A percentile compares a stretch with the other conserved stretches of the same genome.
These are phyloP conservation scores for Altica lythri DNA, from an alignment of 2,888 invertebrate species.

Conservation along the genomic window DNA sequence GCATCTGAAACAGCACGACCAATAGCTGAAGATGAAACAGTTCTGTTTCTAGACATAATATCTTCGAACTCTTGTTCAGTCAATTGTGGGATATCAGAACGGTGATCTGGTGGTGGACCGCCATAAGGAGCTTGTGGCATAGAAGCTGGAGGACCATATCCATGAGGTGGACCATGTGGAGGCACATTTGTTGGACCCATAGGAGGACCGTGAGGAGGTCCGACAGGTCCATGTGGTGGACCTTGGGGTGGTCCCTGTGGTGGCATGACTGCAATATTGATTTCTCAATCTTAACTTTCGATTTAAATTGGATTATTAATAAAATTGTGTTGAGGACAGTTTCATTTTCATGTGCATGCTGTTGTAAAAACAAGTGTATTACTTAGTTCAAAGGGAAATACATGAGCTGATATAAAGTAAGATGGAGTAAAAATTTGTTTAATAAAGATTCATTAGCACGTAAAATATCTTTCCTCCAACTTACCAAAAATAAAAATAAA, in stretches of 20 bases:
- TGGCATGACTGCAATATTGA: slow-evolving; percentile 58
- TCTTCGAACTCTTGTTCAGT: slow-evolving; percentile 98
- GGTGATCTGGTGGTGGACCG: slow-evolving; percentile 64
- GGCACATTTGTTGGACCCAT: slow-evolving; percentile 62
- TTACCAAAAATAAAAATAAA: slow-evolving; percentile 9
- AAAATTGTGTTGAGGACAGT: background rate
- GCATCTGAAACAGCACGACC: slow-evolving; percentile 94
- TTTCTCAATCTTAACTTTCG: slow-evolving; percentile 24
- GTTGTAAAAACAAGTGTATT: slow-evolving; percentile 6
- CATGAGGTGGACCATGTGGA: slow-evolving; percentile 61
- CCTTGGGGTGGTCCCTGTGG: slow-evolving; percentile 68
- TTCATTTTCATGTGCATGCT: slow-evolving; percentile 8
- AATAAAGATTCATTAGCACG: background rate
- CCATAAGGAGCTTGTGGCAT: slow-evolving; percentile 63
- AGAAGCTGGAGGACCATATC: slow-evolving; percentile 60
- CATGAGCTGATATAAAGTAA: slow-evolving; percentile 2
- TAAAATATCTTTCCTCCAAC: slow-evolving; percentile 2
- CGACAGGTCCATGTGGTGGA: slow-evolving; percentile 66
- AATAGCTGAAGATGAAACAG: slow-evolving; percentile 97
- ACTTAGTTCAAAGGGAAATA: slow-evolving; percentile 2
- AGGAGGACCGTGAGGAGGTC: slow-evolving; percentile 66
- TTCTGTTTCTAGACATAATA: slow-evolving; percentile 95
- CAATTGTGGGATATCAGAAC: slow-evolving; percentile 66
- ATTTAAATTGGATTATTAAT: slow-evolving; percentile 8
- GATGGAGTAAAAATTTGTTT: slow-evolving; percentile 4